Evolutionary conservation across 2,888 invertebrate genomes (phyloP).

Genomic region (Phragmatobia fuliginosa): DNA sequence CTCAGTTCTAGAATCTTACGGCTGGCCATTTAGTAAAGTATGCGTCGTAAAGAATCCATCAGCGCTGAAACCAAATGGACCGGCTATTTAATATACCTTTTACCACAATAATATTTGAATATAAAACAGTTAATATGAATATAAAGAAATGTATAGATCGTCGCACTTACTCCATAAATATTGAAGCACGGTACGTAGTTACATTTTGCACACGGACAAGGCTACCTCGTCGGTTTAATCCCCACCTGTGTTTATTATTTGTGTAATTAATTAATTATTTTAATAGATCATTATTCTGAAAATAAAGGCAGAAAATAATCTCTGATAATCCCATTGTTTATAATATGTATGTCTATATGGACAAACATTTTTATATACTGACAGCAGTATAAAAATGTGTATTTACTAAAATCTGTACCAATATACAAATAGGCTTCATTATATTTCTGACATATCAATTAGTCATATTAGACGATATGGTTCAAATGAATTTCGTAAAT

Average conservation of each 20-base stretch:
- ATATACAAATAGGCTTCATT: no score
- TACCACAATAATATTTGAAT: constrained; percentile 10
- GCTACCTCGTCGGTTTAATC: neutral
- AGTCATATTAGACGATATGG: no score
- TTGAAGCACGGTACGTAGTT: neutral
- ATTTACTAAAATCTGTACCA: neutral
- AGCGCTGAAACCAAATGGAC: constrained; percentile 12
- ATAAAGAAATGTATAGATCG: neutral
- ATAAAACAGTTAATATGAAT: neutral
- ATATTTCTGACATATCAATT: no score
- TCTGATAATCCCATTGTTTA: neutral
- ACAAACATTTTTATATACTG: neutral
- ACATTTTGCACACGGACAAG: neutral
- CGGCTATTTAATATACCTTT: constrained; percentile 16
- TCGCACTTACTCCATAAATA: neutral
- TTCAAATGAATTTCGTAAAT: no score
- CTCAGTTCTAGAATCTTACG: constrained; percentile 16
- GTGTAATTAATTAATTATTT: neutral
- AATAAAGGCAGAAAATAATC: neutral
- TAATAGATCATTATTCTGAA: neutral
- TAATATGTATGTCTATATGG: neutral
- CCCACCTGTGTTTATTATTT: neutral
- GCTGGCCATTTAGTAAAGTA: constrained; percentile 21
- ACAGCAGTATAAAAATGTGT: neutral
- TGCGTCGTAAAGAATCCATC: constrained; percentile 23